Base-by-base conservation (phyloP, 92 coral and sea anemone species). In the Actinernus sp. region DNA sequence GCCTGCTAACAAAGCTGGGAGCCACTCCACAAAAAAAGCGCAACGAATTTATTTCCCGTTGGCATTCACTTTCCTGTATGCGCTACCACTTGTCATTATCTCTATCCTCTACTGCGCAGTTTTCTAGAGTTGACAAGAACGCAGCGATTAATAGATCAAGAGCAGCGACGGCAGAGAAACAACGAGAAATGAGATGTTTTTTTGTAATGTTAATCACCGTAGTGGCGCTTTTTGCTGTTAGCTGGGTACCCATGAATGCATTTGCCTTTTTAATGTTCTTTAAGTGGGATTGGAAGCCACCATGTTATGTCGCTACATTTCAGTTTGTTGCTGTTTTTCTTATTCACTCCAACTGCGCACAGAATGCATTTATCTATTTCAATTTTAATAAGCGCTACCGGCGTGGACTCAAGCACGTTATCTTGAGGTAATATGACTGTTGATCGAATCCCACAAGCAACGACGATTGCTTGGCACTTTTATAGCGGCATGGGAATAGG, bases 331-430 rank as follows among this genome's bases (percentile, higher is more conserved):
- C 61, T 24, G 10, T 31, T 4, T 57, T 78, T 22, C 19, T 78
- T 18, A 60, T 70, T 30, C 71, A 44, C 66, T 30, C 63, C 22
- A 85, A 85, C 63, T 58, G 73, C 26, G 86, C 86, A 1, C 52
- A 78, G 26, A 85, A 85, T 52, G 69, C 91, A 0, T 31, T 78
- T 13, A 85, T 85, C 41, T 85, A 78, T 65, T 33, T 85, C 26
- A 70, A 45, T 1, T 70, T 70, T 28, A 70, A 70, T 21, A 70
- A 34, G 19, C 66, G 78, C 1, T 70, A 41, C 54, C 58, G 47
- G 22, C 13, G 58, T 16, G 78, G 78, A 2, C 28, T 70, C 3
- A 70, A 45, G 38, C 58, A 47, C 46, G 2, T 70, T 11, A 18
- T 50, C 21, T 24, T 11, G 0, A 36, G 38, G 54, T 43, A 43